These are phyloP conservation scores for Oasisia sp. DNA, from an alignment of 2,888 invertebrate species.

Conservation along the genomic window DNA sequence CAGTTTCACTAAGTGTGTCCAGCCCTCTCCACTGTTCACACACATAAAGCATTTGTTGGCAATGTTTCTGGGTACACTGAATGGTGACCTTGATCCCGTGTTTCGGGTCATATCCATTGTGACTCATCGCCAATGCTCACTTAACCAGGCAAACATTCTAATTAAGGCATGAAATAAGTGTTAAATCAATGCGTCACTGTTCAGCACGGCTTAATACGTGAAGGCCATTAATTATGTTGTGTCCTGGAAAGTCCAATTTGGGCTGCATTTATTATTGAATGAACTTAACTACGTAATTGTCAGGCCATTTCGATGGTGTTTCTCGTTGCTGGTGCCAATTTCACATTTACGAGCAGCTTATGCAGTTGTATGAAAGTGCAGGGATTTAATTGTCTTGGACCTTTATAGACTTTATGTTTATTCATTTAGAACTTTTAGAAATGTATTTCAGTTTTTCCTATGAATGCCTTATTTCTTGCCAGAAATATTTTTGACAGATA, in stretches of 20 bases:
- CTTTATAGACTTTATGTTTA: background rate
- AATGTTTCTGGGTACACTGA: background rate
- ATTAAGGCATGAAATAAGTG: background rate
- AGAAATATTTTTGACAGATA: background rate
- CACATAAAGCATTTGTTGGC: background rate
- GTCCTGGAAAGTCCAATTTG: background rate
- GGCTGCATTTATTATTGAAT: background rate
- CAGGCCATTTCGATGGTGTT: background rate
- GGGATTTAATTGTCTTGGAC: background rate
- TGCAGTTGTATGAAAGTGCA: background rate
- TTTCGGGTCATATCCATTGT: conserved; percentile 1
- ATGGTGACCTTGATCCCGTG: background rate
- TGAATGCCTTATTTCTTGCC: conserved; percentile 2
- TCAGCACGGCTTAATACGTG: background rate
- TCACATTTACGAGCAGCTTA: background rate
- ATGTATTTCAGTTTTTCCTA: background rate
- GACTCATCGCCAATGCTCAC: background rate
- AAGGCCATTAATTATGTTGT: background rate
- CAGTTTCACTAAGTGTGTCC: background rate
- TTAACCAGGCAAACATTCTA: background rate
- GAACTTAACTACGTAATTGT: background rate
- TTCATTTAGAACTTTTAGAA: background rate
- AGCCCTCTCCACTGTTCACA: background rate
- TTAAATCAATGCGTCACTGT: background rate
- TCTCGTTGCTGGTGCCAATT: background rate